These are phyloP conservation scores for Drosophila subquinaria DNA, from an alignment of 2,888 invertebrate genomes.

Conservation along the genomic window DNA sequence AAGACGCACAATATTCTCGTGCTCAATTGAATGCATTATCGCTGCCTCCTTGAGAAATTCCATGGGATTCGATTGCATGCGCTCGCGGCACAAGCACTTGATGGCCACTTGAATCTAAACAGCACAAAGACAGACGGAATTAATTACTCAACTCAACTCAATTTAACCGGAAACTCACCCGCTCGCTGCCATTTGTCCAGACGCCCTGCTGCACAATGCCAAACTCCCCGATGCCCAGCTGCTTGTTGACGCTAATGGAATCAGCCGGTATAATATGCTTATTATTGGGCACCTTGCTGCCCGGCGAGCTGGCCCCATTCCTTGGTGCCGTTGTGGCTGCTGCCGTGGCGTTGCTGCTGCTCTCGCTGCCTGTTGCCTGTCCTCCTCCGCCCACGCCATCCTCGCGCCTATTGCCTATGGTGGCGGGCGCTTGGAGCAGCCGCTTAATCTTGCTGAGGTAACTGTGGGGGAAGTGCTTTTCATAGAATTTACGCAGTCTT, in stretches of 20 bases:
- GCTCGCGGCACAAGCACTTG: slow-evolving; percentile 97
- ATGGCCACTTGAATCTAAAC: slow-evolving; percentile 96
- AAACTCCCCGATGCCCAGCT: slow-evolving; percentile 98
- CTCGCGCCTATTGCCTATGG: slow-evolving; percentile 79
- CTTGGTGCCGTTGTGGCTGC: slow-evolving; percentile 39
- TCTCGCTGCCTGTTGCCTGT: slow-evolving; percentile 37
- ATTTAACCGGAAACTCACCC: slow-evolving; percentile 87
- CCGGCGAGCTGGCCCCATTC: slow-evolving; percentile 85
- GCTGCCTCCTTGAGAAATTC: slow-evolving; percentile 99
- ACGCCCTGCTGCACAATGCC: slow-evolving; percentile 99
- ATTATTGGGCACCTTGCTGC: slow-evolving; percentile 86
- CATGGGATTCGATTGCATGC: slow-evolving; percentile 97
- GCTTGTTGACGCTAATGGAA: slow-evolving; percentile 96
- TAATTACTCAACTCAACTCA: slow-evolving; percentile 42
- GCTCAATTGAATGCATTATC: slow-evolving; percentile 99
- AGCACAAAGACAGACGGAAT: slow-evolving; percentile 21
- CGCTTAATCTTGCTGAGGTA: slow-evolving; percentile 97
- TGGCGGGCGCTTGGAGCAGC: slow-evolving; percentile 87
- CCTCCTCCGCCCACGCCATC: slow-evolving; percentile 68
- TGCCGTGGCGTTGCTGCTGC: slow-evolving; percentile 25
- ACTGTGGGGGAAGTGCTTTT: slow-evolving; percentile 96
- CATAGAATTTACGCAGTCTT: slow-evolving; percentile 96
- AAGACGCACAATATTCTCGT: slow-evolving; percentile 98
- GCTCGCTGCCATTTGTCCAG: slow-evolving; percentile 97
- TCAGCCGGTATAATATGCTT: slow-evolving; percentile 96